Base-by-base conservation (phyloP, 2,113 vertebrate species). In the Oryzias woworae region DNA sequence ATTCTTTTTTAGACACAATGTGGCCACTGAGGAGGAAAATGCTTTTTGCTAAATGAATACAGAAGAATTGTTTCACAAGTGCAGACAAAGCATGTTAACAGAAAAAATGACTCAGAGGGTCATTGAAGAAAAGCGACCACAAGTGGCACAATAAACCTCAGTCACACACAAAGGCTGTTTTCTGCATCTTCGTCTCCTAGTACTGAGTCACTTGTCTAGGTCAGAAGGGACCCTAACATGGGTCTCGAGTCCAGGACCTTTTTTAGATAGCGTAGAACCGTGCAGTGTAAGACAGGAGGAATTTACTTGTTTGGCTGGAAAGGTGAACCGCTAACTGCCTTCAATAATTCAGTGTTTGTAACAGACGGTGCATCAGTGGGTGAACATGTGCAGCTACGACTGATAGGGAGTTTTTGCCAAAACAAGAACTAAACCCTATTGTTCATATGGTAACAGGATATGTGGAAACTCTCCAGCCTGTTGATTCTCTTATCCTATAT, bases 321-420 rank as follows among this genome's bases (percentile, higher is more conserved):
- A 92, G 86, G 77, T 82, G 91, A 93, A 82, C 86, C 74, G 83
- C 75, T 22, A 13, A 14, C 61, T 59, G 62, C 52, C 13, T 79
- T 93, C 52, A 92, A 93, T 93, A 90, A 93, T 93, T 93, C 81
- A 93, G 78, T 28, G 65, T 85, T 86, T 81, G 90, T 93, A 92
- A 92, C 92, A 93, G 90, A 92, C 84, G 87, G 89, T 80, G 80
- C 79, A 90, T 88, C 84, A 84, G 83, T 75, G 66, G 76, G 71
- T 80, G 80, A 81, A 90, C 83, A 67, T 22, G 48, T 47, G 12
- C 68, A 15, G 62, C 71, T 66, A 60, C 16, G 82, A 65, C 66
- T 88, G 85, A 89, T 73, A 75, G 83, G 86, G 73, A 53, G 79
- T 20, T 41, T 41, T 62, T 82, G 80, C 73, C 85, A 87, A 86